Evolutionary conservation across 2,113 vertebrate species (phyloP), one percentile per base, ranked within the genome.

Genomic region (Thinocorus orbignyianus): DNA sequence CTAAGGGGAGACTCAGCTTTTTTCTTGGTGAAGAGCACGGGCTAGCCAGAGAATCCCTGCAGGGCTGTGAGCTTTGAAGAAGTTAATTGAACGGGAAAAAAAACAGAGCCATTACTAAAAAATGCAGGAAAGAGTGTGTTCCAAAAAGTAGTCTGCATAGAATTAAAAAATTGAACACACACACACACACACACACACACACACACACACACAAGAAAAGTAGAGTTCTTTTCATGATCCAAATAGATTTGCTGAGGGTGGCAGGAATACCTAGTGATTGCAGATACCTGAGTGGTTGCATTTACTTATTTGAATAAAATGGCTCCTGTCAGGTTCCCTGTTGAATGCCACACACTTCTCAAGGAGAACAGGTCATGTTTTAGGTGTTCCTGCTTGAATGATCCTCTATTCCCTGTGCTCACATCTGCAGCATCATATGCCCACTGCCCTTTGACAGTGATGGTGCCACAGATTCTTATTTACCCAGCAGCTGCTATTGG

Each of bases 381-480:
- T 44, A 90, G 79, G 26, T 84, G 72, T 57, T 62, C 30, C 37
- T 8, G 26, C 46, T 41, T 95, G 68, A 94, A 72, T 94, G 48
- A 42, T 35, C 54, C 52, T 90, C 89, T 90, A 2, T 93, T 76
- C 72, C 52, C 66, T 77, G 33, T 17, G 31, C 77, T 88, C 33
- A 84, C 64, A 31, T 44, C 30, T 16, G 17, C 6, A 19, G 62
- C 71, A 86, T 87, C 17, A 0, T 74, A 61, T 93, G 77, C 85
- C 73, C 39, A 37, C 0, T 1, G 62, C 39, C 71, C 39, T 93
- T 93, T 93, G 69, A 90, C 46, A 84, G 54, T n/a, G 65, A 64
- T 62, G 61, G 42, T 87, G 46, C 86, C 69, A 79, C 54, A 88
- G 93, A 90, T 87, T 95, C 93, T 97, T 97, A 96, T 95, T 97